Base-by-base conservation (phyloP, 92 coral and sea anemone genomes). In the Montipora capitata region DNA sequence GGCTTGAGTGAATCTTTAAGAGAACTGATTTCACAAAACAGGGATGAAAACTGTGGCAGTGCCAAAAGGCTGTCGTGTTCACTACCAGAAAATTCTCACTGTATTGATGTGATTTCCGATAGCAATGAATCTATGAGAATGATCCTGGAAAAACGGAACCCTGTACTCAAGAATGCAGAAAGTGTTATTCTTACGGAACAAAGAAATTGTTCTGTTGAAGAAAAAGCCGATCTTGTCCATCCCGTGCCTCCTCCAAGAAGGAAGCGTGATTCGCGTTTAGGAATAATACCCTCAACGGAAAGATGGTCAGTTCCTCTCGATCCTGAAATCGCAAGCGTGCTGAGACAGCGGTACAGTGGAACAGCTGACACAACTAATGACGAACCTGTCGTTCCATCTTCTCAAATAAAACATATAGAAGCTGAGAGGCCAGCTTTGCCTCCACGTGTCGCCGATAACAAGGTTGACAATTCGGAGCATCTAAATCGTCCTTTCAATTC, bases 211-310 rank as follows among this genome's bases (percentile, higher is more conserved):
- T 13, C 15, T 17, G 15, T 35, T 40, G 76, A 15, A 39, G 58
- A 49, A n/a, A 71, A 59, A 13, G 18, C 5, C 0, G 81, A 44
- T 38, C 42, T 40, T 27, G 58, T 0, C 14, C 93, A 82, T 49
- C 91, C 96, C 0, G 61, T 85, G n/a, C 87, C 94, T 5, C 93
- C 96, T 17, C 90, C 88, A 39, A 76, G 94, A 15, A 73, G 78
- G 79, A 90, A 90, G 40, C 84, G 81, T 18, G 20, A 67, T 10
- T 69, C 79, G 1, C 93, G 79, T 59, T 40, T 79, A 73, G 85
- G 76, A 2, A 80, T 59, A 63, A 63, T 72, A 59, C 61, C 57
- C 79, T 2, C 61, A 72, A 27, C 35, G 63, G 65, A 49, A 8
- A 52, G 77, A 58, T 88, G 92, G 85, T 56, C 89, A 5, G 40